phyloP scores from a whole-genome alignment of 2,888 invertebrate species.

The Leptothorax acervorum region DNA sequence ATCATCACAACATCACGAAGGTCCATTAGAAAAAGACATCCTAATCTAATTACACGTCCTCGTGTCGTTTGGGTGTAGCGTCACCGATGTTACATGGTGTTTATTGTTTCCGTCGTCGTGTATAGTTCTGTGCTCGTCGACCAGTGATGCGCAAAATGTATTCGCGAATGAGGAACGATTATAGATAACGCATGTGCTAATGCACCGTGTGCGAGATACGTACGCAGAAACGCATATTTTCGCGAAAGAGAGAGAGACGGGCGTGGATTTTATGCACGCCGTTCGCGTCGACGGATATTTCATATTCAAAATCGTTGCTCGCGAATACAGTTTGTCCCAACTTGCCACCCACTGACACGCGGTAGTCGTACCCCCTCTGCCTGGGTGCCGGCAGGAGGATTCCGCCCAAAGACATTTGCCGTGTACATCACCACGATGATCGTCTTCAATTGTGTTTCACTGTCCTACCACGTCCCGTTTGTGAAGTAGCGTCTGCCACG shows the following conservation, averaged over 20 bases:
- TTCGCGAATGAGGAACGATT: slow-evolving; percentile 7
- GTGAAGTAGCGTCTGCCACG: slow-evolving; percentile 54
- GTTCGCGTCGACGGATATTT: not conserved
- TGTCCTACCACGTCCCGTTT: slow-evolving; percentile 47
- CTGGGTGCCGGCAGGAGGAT: slow-evolving; percentile 8
- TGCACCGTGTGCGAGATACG: not conserved
- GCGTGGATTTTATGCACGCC: slow-evolving; percentile 8
- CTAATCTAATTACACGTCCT: slow-evolving; percentile 42
- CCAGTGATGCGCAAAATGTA: slow-evolving; percentile 14
- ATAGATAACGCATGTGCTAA: not conserved
- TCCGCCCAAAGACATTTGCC: slow-evolving; percentile 23
- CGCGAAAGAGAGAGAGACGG: not conserved
- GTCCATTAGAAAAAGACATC: not conserved
- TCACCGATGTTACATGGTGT: slow-evolving; percentile 16
- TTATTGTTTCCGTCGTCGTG: slow-evolving; percentile 48
- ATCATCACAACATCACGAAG: not conserved
- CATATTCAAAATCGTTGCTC: slow-evolving; percentile 7
- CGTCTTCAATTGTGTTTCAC: slow-evolving; percentile 51
- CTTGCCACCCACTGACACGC: slow-evolving; percentile 15
- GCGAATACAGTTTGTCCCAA: slow-evolving; percentile 28
- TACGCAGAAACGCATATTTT: not conserved
- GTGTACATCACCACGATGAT: slow-evolving; percentile 38
- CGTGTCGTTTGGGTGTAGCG: slow-evolving; percentile 54
- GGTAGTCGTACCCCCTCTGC: slow-evolving; percentile 6
- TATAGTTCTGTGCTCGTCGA: slow-evolving; percentile 30